Base-by-base conservation (phyloP, 2,797 vertebrate genomes). In the Oceanodroma leucorhoa region DNA sequence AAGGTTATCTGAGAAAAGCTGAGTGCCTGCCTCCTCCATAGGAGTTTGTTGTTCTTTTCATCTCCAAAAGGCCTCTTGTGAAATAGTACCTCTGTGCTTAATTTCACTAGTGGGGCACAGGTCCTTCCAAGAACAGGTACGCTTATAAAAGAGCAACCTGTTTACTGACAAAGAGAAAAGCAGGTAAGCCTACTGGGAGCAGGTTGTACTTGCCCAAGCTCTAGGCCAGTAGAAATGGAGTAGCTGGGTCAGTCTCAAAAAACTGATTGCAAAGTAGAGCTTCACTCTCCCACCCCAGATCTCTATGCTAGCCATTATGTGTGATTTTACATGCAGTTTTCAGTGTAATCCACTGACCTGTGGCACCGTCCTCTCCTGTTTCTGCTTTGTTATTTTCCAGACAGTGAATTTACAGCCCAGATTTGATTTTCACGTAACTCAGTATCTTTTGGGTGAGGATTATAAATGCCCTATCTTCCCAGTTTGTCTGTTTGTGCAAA, bases 371-470 rank as follows among this genome's bases (percentile, higher is more conserved):
- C 5, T 48, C 51, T 22, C 11, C 34, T 72, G 22, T 46, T 83
- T 92, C 60, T 79, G 23, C 43, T 45, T n/a, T 48, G 27, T 40
- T 88, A 27, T 95, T 91, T 94, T 94, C 76, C 86, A 89, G 71
- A 89, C 54, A 62, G 57, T 27, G 64, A 67, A 88, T 75, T 40
- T 83, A 48, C 6, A 67, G 30, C 64, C 67, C 60, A 57, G 46
- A 83, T 86, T 69, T 83, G 62, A 87, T 94, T 89, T 94, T 94
- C 67, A 84, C 5, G 2, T 84, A 69, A 86, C 61, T 29, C 51
- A n/a, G 26, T 90, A 64, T 51, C 21, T 95, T 95, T 76, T 89
- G 48, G 48, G 29, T 65, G 46, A 94, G 36, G 22, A 55, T 58
- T 95, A 73, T 93, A 83, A 81, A 70, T 34, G 32, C 7, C 57